Conservation (phyloP, 2,113 vertebrate species). For the Bothrops jararaca region DNA sequence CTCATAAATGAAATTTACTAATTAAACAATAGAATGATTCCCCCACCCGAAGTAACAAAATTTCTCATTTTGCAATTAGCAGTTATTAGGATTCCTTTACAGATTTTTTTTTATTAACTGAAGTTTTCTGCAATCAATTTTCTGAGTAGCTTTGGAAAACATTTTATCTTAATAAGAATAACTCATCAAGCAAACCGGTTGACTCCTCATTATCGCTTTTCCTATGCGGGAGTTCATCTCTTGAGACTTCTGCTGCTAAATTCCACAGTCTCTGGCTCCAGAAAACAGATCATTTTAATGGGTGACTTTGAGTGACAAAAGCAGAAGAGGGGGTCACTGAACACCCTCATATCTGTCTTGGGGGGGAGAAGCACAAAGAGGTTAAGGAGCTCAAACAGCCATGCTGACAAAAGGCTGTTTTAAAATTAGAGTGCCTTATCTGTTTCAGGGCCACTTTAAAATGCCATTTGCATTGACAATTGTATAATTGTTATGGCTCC, state of each 20-base stretch:
- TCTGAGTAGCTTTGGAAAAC: conserved; percentile 40
- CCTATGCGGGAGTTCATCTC: conserved; percentile 40
- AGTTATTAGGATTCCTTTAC: conserved; percentile 27
- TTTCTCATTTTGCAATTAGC: conserved; percentile 27
- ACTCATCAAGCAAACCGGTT: conserved; percentile 53
- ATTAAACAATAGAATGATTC: conserved; percentile 39
- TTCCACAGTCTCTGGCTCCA: conserved; percentile 46
- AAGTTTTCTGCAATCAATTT: conserved; percentile 40
- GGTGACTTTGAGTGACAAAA: conserved; percentile 62
- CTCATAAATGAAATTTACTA: neutral
- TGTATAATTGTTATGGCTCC: conserved; percentile 70
- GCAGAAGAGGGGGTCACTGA: conserved; percentile 43
- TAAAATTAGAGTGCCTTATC: conserved; percentile 63
- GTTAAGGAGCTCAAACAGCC: conserved; percentile 49
- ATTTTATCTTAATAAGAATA: conserved; percentile 68
- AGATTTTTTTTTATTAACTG: conserved; percentile 35
- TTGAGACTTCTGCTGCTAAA: conserved; percentile 51
- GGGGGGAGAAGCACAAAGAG: conserved; percentile 38
- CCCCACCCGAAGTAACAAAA: neutral
- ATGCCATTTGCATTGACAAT: conserved; percentile 69
- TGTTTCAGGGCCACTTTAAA: conserved; percentile 66
- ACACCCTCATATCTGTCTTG: conserved; percentile 16
- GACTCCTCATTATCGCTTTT: conserved; percentile 43
- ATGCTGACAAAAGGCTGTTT: conserved; percentile 35
- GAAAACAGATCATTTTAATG: conserved; percentile 63